Evolutionary conservation across 2,113 vertebrate genomes (phyloP).

Genomic region (Phaetusa simplex): DNA sequence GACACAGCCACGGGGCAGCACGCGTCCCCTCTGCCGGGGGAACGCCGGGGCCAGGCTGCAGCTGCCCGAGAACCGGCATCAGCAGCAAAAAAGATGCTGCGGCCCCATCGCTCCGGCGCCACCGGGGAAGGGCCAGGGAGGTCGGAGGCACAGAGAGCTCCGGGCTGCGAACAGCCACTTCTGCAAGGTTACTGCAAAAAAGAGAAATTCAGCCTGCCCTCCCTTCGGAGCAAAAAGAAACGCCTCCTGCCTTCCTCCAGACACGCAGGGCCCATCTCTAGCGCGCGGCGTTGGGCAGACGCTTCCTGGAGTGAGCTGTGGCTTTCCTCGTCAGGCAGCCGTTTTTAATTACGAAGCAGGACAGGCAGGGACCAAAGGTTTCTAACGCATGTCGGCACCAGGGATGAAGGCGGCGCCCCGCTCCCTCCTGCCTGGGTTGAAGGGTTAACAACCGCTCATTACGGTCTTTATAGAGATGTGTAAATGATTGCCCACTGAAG

Average conservation of each 20-base stretch:
- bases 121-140: not conserved
- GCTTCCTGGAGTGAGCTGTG: not conserved
- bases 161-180: not conserved
- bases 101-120: no score
- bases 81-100: not conserved
- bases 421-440: not conserved
- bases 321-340: not conserved
- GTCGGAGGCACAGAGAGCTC: accelerated
- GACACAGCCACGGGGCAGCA: not conserved
- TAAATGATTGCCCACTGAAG: not conserved
- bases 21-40: accelerated
- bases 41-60: not conserved
- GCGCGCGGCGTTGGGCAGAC: accelerated
- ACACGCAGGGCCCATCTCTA: accelerated
- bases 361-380: not conserved
- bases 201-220: not conserved
- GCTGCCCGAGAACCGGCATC: not conserved
- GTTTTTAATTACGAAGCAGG: not conserved
- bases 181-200: not conserved
- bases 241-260: not conserved
- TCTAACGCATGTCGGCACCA: not conserved
- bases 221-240: not conserved
- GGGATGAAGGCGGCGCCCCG: not conserved
- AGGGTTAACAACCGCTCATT: not conserved
- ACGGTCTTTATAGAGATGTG: not conserved